Evolutionary conservation across 2,113 vertebrate species (phyloP).

Genomic region (Orthonyx spaldingii): DNA sequence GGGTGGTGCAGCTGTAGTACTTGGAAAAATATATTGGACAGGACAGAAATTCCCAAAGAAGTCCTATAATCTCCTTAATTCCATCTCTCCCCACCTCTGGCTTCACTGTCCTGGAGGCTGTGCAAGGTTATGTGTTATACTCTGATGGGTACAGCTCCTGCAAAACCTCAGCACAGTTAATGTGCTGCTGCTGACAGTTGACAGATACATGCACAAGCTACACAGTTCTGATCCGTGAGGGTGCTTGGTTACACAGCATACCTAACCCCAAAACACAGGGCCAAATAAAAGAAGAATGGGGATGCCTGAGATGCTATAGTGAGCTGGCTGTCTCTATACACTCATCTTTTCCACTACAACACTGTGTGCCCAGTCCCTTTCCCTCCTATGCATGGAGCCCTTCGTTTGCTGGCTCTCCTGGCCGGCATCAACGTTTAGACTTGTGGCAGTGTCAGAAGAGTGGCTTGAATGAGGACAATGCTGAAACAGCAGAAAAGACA

Average conservation of each 20-base stretch:
- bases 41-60: background rate
- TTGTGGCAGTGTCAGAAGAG: background rate
- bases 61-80: background rate
- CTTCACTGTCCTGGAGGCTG: background rate
- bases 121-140: background rate
- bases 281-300: background rate
- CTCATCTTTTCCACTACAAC: background rate
- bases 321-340: background rate
- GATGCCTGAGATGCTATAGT: background rate
- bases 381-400: background rate
- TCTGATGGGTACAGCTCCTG: background rate
- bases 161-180: background rate
- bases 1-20: background rate
- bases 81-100: background rate
- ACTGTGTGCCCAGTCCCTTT: fast-evolving
- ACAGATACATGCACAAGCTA: background rate
- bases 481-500: background rate
- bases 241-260: background rate
- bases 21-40: background rate
- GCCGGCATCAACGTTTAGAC: fast-evolving
- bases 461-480: background rate
- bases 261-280: background rate
- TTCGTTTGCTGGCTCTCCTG: background rate
- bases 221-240: background rate
- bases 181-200: background rate